A percentile compares a stretch with the other conserved stretches of the same genome.
Evolutionary conservation across 1,140 invertebrate species (phyloP).

Genomic region (Macrocentrus cingulum): DNA sequence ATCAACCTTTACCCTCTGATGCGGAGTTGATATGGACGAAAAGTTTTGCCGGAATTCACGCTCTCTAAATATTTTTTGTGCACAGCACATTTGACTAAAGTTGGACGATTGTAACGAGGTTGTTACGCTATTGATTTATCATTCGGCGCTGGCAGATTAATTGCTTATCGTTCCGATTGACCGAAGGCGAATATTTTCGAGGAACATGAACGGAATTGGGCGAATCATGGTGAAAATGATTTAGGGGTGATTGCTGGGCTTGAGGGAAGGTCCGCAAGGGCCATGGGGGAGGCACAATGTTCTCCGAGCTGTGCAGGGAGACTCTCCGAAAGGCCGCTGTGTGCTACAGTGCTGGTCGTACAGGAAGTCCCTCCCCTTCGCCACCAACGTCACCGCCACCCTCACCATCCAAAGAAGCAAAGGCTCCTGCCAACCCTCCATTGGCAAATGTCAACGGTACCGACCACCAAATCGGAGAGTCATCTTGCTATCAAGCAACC

Average conservation of each 20-base stretch:
- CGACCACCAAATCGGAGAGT: slow-evolving; percentile 30
- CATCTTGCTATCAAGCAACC: no score
- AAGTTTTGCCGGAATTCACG: no score
- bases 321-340: slow-evolving; percentile 63
- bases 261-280: slow-evolving; percentile 43
- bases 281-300: slow-evolving; percentile 62
- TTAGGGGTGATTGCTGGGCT: neutral
- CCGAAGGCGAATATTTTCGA: neutral
- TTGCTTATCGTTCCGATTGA: slow-evolving; percentile 5
- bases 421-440: slow-evolving; percentile 43
- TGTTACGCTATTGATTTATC: slow-evolving; percentile 5
- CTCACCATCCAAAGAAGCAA: slow-evolving; percentile 54
- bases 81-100: no score
- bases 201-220: no score
- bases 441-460: slow-evolving; percentile 46
- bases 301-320: slow-evolving; percentile 66
- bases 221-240: neutral
- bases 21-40: no score
- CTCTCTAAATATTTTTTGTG: no score
- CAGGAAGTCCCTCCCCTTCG: slow-evolving; percentile 53
- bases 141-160: neutral
- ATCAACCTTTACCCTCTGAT: neutral
- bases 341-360: slow-evolving; percentile 56
- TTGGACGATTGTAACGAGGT: no score
- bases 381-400: slow-evolving; percentile 55